Conservation (phyloP, 2,797 vertebrate genomes). For the Todus mexicanus region DNA sequence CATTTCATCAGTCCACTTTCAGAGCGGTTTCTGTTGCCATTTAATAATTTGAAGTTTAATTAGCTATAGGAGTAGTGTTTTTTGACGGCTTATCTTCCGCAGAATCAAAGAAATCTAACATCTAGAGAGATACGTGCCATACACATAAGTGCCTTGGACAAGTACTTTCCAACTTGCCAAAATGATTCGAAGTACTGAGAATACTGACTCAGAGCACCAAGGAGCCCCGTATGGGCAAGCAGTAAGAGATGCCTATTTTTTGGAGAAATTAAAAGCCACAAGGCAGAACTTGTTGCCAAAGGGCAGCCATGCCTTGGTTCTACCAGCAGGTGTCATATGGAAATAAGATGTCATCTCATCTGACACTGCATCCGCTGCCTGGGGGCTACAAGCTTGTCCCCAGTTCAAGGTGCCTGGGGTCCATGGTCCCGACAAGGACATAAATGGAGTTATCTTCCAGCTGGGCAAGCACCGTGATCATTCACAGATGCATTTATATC, state of each 20-base stretch:
- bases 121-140: not conserved
- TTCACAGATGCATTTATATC: not conserved
- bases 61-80: not conserved
- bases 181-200: not conserved
- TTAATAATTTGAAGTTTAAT: not conserved
- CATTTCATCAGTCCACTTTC: fast-evolving
- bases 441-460: not conserved
- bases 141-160: not conserved
- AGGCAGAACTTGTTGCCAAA: not conserved
- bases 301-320: not conserved
- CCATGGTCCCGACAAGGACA: fast-evolving
- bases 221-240: fast-evolving
- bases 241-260: fast-evolving
- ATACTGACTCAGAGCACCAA: not conserved
- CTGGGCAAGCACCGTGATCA: not conserved
- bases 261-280: not conserved
- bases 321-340: slow-evolving; percentile 39
- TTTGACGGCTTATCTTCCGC: not conserved
- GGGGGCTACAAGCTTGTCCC: not conserved
- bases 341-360: not conserved
- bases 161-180: not conserved
- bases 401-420: not conserved
- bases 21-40: not conserved
- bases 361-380: not conserved
- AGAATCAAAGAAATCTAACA: not conserved